A percentile compares a stretch with the other conserved stretches of the same genome.
phyloP scores from a whole-genome alignment of 1,140 invertebrate species.

The Melipona quadrifasciata region DNA sequence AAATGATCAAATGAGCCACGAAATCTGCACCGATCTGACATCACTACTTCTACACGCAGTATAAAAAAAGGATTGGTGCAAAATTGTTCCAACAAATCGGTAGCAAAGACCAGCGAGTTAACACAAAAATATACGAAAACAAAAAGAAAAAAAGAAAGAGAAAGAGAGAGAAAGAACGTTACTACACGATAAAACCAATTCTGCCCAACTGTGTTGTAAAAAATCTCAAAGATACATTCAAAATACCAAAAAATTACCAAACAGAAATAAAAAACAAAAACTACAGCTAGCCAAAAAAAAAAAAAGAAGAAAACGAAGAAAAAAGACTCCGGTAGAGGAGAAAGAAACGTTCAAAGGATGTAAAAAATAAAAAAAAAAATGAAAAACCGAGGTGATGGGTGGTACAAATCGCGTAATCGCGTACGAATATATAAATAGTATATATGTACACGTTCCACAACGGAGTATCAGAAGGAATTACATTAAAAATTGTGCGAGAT shows the following conservation, averaged over 20 bases:
- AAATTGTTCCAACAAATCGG: slow-evolving; percentile 27
- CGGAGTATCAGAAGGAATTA: slow-evolving; percentile 38
- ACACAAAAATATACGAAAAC: slow-evolving; percentile 10
- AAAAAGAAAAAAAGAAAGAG: neutral
- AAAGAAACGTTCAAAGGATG: slow-evolving; percentile 29
- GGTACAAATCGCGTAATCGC: slow-evolving; percentile 35
- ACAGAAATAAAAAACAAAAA: slow-evolving; percentile 47
- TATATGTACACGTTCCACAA: slow-evolving; percentile 44
- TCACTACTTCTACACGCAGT: slow-evolving; percentile 52
- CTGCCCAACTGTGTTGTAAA: slow-evolving; percentile 6
- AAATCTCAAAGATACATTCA: slow-evolving; percentile 48
- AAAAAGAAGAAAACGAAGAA: slow-evolving; percentile 9
- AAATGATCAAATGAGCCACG: neutral
- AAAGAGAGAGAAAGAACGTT: neutral
- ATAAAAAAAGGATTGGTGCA: slow-evolving; percentile 59
- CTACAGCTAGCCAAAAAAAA: slow-evolving; percentile 34
- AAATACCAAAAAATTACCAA: slow-evolving; percentile 49
- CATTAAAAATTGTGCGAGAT: slow-evolving; percentile 55
- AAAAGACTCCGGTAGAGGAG: neutral
- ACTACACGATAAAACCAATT: slow-evolving; percentile 9
- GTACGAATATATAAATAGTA: slow-evolving; percentile 2
- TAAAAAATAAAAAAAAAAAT: slow-evolving; percentile 14
- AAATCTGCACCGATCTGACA: slow-evolving; percentile 51
- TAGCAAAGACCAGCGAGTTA: slow-evolving; percentile 13
- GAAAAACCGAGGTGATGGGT: slow-evolving; percentile 50